Evolutionary conservation across 2,113 vertebrate genomes (phyloP), one percentile per base, ranked within the genome.

Genomic region (Nicator chloris): DNA sequence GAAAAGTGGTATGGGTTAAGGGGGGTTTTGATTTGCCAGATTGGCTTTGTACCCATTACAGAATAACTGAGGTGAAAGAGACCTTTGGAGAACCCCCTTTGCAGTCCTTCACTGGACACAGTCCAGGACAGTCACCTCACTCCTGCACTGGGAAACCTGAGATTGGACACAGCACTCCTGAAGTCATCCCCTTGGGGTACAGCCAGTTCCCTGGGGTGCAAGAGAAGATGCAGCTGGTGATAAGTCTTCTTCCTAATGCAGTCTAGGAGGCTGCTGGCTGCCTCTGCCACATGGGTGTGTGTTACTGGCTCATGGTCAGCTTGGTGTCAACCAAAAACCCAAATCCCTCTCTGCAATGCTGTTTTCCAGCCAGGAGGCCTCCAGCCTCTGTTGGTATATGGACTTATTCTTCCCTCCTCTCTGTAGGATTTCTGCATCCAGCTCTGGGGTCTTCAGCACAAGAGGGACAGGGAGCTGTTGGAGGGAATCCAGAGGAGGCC

Each of bases 371-470:
- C 19, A 47, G 59, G 1, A 51, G 40, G 24, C 3, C 7, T 11
- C 44, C 24, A 57, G 14, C 13, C 50, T 30, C 45, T 26, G 1
- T 2, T 16, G 30, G 10, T 18, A 15, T 3, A 2, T 4, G 10
- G 28, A 11, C 8, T 39, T 69, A 17, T 19, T 53, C 50, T 13
- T 90, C 45, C 40, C 8, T 54, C 16, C 50, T n/a, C 44, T 23
- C 44, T 54, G 50, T 26, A 82, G 44, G 22, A 21, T 40, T 78
- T 11, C 31, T 76, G 22, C 31, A 59, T 10, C 15, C 71, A 59
- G 44, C 11, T 66, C 30, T 66, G 8, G 16, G 31, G 16, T 17
- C 5, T 50, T 20, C 82, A 76, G 44, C 26, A 37, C 17, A 68
- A 1, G 14, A 51, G 1, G 45, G 53, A 68, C 33, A 37, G 9